Evolutionary conservation across 2,113 vertebrate genomes (phyloP), one percentile per base, ranked within the genome.

Genomic region (Diadophis punctatus): DNA sequence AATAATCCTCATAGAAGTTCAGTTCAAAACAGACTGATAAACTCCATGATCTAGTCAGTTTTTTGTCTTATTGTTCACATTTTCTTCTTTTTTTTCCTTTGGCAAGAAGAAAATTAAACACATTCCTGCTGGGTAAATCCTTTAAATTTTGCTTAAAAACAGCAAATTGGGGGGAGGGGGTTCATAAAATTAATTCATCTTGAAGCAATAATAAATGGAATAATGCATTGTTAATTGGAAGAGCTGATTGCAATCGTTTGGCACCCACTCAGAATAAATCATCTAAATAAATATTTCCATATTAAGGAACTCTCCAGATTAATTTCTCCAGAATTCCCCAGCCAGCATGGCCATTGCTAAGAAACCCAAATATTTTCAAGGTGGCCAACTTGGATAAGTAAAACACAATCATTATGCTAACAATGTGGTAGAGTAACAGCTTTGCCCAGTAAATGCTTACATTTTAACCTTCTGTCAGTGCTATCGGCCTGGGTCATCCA

Each of bases 21-120:
- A 3, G 20, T 39, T 85, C 12, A 58, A 85, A 90, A 5, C 91
- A 89, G 87, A 39, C 39, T 52, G 89, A 27, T n/a, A 93, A 56
- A 91, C 90, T 95, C 74, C 85, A 91, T 90, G 93, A 63, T 93
- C 91, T 95, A 86, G 27, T 93, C 43, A 87, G 34, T 39, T 43
- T 60, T 80, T 80, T 39, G 25, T 86, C 89, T 94, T 90, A 94
- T 91, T 94, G 95, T 93, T 95, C 96, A 94, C 94, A 96, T 58
- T 93, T 96, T 93, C 92, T 89, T 95, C 25, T n/a, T 16, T 30
- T 68, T 92, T 51, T 92, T 95, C 94, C 90, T 85, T 93, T 95
- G 93, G 94, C 95, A 97, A 96, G 93, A 97, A 93, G 94, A 84
- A 94, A 93, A 88, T 93, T 92, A 96, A 96, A 94, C 93, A 93